phyloP scores from a whole-genome alignment of 2,888 invertebrate species.

The Hemithea aestivaria region DNA sequence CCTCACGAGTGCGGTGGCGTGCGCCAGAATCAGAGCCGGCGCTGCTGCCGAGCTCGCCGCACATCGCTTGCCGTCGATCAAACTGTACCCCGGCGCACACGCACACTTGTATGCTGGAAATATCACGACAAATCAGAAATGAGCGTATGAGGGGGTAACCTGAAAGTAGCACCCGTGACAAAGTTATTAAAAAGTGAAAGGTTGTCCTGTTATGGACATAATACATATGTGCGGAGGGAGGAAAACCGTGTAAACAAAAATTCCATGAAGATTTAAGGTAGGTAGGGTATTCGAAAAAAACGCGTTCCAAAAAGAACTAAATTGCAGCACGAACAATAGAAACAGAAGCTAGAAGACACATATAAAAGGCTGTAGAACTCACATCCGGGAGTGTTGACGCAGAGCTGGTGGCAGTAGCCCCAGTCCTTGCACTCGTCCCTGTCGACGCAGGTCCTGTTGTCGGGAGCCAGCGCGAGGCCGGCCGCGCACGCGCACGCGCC shows the following conservation, averaged over 20 bases:
- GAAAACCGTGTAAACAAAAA: too few relatives aligned
- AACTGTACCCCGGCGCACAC: constrained; percentile 88
- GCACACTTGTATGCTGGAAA: constrained; percentile 85
- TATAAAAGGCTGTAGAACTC: constrained; percentile 30
- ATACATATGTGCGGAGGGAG: too few relatives aligned
- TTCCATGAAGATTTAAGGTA: too few relatives aligned
- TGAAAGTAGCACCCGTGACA: too few relatives aligned
- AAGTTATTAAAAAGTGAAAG: too few relatives aligned
- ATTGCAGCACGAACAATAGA: too few relatives aligned
- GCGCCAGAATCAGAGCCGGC: constrained; percentile 72
- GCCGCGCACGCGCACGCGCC: constrained; percentile 94
- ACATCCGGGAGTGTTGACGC: constrained; percentile 90
- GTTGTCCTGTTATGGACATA: too few relatives aligned
- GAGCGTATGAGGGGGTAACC: not conserved
- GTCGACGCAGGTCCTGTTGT: constrained; percentile 93
- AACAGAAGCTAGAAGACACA: too few relatives aligned
- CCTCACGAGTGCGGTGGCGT: constrained; percentile 82
- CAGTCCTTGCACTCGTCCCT: constrained; percentile 94
- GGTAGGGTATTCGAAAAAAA: too few relatives aligned
- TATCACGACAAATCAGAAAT: not conserved
- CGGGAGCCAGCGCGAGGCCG: constrained; percentile 89
- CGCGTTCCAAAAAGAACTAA: too few relatives aligned
- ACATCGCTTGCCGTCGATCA: constrained; percentile 81
- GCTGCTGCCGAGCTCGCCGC: constrained; percentile 78
- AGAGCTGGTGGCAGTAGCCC: constrained; percentile 97